These are phyloP conservation scores for Drosophila antonietae DNA, from an alignment of 2,888 invertebrate genomes.

Conservation along the genomic window DNA sequence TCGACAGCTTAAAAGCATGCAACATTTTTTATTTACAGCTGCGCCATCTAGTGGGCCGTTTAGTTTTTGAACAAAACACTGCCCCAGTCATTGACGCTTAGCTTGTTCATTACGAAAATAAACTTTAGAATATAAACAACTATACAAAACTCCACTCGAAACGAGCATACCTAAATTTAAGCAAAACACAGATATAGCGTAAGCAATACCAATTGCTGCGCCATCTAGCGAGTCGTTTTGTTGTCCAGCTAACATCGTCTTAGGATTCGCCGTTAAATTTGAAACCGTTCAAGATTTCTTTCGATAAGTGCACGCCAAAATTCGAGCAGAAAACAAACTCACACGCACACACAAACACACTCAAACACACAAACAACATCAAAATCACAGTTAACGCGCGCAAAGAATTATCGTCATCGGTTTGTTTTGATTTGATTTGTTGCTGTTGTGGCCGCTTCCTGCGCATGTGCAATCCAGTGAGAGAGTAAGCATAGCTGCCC, in stretches of 20 bases:
- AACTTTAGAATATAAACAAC: neutral
- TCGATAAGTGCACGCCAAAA: neutral
- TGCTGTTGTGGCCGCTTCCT: constrained; percentile 46
- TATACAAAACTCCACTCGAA: neutral
- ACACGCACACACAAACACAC: neutral
- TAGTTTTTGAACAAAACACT: neutral
- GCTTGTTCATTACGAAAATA: neutral
- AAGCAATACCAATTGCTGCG: constrained; percentile 17
- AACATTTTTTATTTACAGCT: neutral
- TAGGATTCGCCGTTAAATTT: constrained; percentile 20
- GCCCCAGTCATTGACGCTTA: neutral
- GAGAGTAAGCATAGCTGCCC: constrained; percentile 17
- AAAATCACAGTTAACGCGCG: constrained; percentile 12
- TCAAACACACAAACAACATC: neutral
- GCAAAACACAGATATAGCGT: neutral
- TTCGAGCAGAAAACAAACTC: neutral
- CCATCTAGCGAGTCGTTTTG: constrained; percentile 33
- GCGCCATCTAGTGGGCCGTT: constrained; percentile 7
- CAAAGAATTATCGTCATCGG: constrained; percentile 50
- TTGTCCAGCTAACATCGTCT: neutral
- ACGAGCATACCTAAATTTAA: constrained; percentile 6
- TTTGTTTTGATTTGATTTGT: constrained; percentile 8
- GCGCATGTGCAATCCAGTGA: constrained; percentile 64
- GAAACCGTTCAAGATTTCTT: neutral
- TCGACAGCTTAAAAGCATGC: constrained; percentile 20